These are phyloP conservation scores for Scaeva pyrastri DNA, from an alignment of 2,888 invertebrate genomes.

Conservation along the genomic window DNA sequence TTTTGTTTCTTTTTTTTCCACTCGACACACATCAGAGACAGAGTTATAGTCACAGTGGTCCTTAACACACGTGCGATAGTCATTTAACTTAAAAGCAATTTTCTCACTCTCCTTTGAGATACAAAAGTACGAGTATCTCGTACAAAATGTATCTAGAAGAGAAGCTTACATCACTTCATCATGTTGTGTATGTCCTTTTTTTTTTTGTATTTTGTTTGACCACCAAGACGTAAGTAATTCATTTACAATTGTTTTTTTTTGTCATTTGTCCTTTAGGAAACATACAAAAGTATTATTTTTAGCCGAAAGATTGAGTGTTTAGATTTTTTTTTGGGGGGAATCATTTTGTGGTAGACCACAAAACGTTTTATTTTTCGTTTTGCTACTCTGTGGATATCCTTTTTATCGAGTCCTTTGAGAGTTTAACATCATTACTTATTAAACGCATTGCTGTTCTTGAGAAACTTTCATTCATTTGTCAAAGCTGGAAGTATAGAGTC, in stretches of 20 bases:
- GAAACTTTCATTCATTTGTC: conserved; percentile 23
- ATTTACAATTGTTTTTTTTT: conserved; percentile 43
- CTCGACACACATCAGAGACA: too few species aligned
- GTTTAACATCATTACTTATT: conserved; percentile 24
- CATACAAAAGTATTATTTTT: conserved; percentile 11
- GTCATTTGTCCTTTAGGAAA: background rate
- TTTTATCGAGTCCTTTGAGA: conserved; percentile 15
- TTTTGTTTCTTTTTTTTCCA: background rate
- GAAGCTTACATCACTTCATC: conserved; percentile 55
- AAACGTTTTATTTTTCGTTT: conserved; percentile 1
- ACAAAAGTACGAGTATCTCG: background rate
- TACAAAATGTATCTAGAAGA: background rate
- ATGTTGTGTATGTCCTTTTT: conserved; percentile 22
- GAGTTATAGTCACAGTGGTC: background rate
- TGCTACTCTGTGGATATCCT: background rate
- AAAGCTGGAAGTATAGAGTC: background rate
- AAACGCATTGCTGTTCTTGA: background rate
- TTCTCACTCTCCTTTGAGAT: background rate
- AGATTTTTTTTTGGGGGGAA: background rate
- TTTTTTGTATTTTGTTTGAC: conserved; percentile 18
- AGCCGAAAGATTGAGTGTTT: conserved; percentile 30
- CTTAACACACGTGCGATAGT: conserved; percentile 53
- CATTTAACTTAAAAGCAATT: conserved; percentile 71
- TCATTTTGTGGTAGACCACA: conserved; percentile 18
- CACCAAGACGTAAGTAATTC: conserved; percentile 54